phyloP scores from a whole-genome alignment of 2,888 invertebrate genomes.

The Epirrita christyi region DNA sequence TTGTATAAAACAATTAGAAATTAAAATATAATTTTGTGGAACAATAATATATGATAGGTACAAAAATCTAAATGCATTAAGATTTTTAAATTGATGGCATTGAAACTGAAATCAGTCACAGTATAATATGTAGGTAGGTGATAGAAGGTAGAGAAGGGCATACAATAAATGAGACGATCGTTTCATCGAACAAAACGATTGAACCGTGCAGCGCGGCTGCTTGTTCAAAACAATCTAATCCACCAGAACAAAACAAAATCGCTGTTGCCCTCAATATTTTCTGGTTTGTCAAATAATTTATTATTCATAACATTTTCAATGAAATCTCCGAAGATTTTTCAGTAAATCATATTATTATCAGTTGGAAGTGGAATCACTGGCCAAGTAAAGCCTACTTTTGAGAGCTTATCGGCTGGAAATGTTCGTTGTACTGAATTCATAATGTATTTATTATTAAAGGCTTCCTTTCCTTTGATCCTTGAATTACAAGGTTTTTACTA shows the following conservation, averaged over 20 bases:
- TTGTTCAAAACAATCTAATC: too few relatives aligned
- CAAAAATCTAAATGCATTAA: too few relatives aligned
- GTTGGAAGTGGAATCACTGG: not conserved
- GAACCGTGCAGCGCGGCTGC: too few relatives aligned
- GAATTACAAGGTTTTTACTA: slow-evolving; percentile 3
- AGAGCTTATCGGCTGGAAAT: not conserved
- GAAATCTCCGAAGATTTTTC: not conserved
- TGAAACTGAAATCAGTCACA: too few relatives aligned
- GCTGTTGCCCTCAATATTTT: not conserved
- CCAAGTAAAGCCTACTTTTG: not conserved
- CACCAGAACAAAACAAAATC: not conserved
- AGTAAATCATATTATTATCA: not conserved
- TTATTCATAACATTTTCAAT: not conserved
- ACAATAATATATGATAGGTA: too few relatives aligned
- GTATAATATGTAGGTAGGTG: too few relatives aligned
- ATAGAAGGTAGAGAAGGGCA: too few relatives aligned
- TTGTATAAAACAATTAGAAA: too few relatives aligned
- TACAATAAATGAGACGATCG: too few relatives aligned
- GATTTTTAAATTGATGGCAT: too few relatives aligned
- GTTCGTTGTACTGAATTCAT: slow-evolving; percentile 7
- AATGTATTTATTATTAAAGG: slow-evolving; percentile 15
- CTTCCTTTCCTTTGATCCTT: slow-evolving; percentile 8
- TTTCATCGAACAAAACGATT: too few relatives aligned
- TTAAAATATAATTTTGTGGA: too few relatives aligned
- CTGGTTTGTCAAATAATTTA: not conserved